Percentiles rank a stretch among this genome's conserved stretches.
Evolutionary conservation across 1,140 invertebrate genomes (phyloP).

Genomic region (Himalopsyche phryganea): DNA sequence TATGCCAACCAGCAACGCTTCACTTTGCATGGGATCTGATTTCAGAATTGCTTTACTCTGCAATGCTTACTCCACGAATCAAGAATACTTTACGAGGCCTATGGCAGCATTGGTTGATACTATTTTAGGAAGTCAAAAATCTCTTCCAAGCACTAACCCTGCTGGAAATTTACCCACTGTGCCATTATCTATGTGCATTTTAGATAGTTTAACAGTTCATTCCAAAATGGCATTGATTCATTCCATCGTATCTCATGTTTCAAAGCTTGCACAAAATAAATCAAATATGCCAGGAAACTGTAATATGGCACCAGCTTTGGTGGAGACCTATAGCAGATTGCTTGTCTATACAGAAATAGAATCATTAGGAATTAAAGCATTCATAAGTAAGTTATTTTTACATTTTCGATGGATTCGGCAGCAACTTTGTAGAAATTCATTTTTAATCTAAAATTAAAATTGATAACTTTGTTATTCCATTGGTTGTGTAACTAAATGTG

Average conservation of each 20-base stretch:
- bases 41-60: conserved; percentile 88
- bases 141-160: conserved; percentile 51
- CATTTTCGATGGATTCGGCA: too few relatives aligned
- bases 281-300: conserved; percentile 61
- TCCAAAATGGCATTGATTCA: conserved; percentile 98
- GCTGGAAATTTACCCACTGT: conserved; percentile 62
- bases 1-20: conserved; percentile 62
- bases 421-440: too few relatives aligned
- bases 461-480: too few relatives aligned
- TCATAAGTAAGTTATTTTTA: conserved; percentile 82
- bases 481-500: too few relatives aligned
- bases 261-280: conserved; percentile 84
- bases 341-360: conserved; percentile 96
- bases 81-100: conserved; percentile 78
- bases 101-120: conserved; percentile 88
- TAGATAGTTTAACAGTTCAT: conserved; percentile 94
- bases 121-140: conserved; percentile 71
- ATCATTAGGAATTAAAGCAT: conserved; percentile 93
- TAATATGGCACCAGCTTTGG: conserved; percentile 82
- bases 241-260: conserved; percentile 84
- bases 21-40: conserved; percentile 71
- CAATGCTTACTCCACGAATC: conserved; percentile 91
- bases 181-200: conserved; percentile 85
- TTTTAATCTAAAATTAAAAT: too few relatives aligned
- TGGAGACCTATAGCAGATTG: conserved; percentile 91